Base-by-base conservation (phyloP, 1,140 invertebrate genomes). In the Dinoponera quadriceps region DNA sequence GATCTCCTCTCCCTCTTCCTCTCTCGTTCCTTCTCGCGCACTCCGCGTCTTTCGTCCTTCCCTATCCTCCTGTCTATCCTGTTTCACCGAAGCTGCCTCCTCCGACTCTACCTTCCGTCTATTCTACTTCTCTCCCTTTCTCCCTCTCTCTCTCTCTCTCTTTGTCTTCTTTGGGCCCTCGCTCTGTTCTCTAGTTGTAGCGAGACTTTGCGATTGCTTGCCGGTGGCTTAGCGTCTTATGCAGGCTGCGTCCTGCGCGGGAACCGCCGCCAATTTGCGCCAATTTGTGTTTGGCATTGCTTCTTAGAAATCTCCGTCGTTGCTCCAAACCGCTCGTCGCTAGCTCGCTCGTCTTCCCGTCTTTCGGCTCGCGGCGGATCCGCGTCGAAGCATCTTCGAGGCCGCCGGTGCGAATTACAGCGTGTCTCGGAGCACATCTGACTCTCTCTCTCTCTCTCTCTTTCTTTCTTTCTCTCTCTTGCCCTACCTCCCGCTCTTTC, bases 171-270 rank as follows among this genome's bases (percentile, higher is more conserved):
- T 66, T 51, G 44, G 51, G 38, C 29, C 81, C 68, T 85, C 78
- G 90, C 89, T 91, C 75, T 71, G 57, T 57, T 71, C 33, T 57
- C 90, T 91, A 91, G 91, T 90, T 89, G 89, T 91, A 89, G 89
- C 86, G 80, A 91, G 89, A 90, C 92, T 93, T 93, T 91, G 93
- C 86, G 93, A 94, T 94, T 93, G 93, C 93, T 93, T 92, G 91
- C 90, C 91, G 91, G 90, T 92, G 91, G 92, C 93, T 94, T 93
- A 93, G 90, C 91, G 89, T 92, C 90, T 91, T 88, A 86, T 85
- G 85, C 90, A 91, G 86, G 65, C 83, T 89, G 65, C 63, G 86
- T 85, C 82, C 90, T 91, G 90, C 90, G 91, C 89, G 90, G 87
- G 90, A 91, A 88, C 91, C 89, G 87, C 88, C 89, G 88, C 91